Percentiles rank a stretch among this genome's conserved stretches.
phyloP scores from a whole-genome alignment of 1,140 invertebrate genomes.

The Temnothorax curvispinosus region DNA sequence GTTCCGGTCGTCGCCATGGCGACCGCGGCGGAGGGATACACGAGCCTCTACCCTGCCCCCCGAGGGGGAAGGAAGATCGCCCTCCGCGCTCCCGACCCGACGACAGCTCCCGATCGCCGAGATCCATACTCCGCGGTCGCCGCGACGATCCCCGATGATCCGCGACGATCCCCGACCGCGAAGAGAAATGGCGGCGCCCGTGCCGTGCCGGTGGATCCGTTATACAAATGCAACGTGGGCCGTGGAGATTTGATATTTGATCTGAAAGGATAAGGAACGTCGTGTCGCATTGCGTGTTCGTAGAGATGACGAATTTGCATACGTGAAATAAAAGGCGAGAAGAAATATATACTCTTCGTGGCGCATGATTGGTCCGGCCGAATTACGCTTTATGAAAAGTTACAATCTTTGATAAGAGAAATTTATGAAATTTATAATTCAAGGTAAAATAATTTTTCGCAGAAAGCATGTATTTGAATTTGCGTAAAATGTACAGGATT shows the following conservation, averaged over 20 bases:
- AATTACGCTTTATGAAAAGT: neutral
- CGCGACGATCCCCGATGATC: neutral
- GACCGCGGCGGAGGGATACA: constrained; percentile 71
- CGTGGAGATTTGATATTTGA: neutral
- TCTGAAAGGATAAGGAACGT: too few species aligned
- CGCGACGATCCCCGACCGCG: neutral
- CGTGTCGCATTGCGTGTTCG: neutral
- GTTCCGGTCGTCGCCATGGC: constrained; percentile 76
- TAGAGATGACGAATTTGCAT: too few species aligned
- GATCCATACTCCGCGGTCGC: neutral
- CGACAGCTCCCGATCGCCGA: neutral
- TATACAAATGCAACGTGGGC: neutral
- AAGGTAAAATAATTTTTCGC: neutral
- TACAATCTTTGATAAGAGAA: neutral
- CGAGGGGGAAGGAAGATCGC: neutral
- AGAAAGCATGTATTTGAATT: neutral
- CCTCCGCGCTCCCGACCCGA: neutral
- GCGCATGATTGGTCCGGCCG: neutral
- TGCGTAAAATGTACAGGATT: too few species aligned
- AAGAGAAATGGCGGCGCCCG: neutral
- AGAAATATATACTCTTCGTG: too few species aligned
- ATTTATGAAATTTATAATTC: neutral
- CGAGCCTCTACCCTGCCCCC: too few species aligned
- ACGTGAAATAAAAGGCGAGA: neutral
- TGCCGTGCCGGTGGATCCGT: neutral